Conservation (phyloP, 2,888 invertebrate species). For the Aphidoletes aphidimyza region DNA sequence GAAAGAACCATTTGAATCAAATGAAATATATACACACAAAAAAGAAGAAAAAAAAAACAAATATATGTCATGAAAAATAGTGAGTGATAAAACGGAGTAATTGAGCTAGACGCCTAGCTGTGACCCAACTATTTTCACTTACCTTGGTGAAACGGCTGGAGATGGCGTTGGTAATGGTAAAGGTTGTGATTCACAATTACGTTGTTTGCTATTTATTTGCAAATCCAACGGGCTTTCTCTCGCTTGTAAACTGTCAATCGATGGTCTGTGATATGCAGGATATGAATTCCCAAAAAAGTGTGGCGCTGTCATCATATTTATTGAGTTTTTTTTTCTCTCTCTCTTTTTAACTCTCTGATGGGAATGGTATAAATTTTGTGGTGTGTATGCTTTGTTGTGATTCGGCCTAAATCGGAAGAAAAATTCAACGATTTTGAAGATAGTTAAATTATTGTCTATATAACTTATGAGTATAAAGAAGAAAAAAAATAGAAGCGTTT, state of each 20-base stretch:
- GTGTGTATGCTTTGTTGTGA: not conserved
- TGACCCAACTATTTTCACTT: too few species aligned
- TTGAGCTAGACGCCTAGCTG: too few species aligned
- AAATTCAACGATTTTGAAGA: not conserved
- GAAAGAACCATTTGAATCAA: not conserved
- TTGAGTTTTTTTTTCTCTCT: not conserved
- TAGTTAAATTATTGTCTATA: not conserved
- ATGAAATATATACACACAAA: not conserved
- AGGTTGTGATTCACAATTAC: slow-evolving; percentile 43
- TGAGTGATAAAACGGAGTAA: too few species aligned
- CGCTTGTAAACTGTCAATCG: slow-evolving; percentile 22
- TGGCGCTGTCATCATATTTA: slow-evolving; percentile 52
- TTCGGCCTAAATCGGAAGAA: not conserved
- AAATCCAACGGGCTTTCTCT: slow-evolving; percentile 49
- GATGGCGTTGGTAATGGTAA: slow-evolving; percentile 40
- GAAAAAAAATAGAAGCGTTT: too few species aligned
- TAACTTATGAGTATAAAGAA: too few species aligned
- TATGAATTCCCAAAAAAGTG: slow-evolving; percentile 43
- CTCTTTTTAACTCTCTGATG: not conserved
- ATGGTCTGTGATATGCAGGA: slow-evolving; percentile 52
- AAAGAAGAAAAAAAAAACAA: too few species aligned
- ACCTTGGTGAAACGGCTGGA: slow-evolving; percentile 18
- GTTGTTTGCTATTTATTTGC: slow-evolving; percentile 48
- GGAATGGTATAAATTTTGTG: too few species aligned
- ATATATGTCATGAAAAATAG: not conserved